Conservation (phyloP, 2,797 vertebrate species). For the Periophthalmus magnuspinnatus region DNA sequence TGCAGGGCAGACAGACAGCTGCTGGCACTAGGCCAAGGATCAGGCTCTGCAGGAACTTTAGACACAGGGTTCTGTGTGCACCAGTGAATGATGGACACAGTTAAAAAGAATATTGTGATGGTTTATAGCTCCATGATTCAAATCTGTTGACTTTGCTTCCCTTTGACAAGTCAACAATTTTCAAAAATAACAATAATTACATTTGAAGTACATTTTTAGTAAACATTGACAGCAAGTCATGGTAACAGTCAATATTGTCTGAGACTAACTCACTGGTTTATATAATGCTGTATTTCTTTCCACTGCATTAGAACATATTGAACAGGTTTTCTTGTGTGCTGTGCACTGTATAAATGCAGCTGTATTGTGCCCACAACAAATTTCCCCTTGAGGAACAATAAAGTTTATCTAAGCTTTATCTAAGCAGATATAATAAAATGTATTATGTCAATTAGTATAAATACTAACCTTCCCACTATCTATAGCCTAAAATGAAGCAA, state of each 20-base stretch:
- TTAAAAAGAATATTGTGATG: conserved; percentile 17
- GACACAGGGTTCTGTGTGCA: conserved; percentile 32
- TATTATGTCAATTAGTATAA: background rate
- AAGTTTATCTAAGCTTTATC: background rate
- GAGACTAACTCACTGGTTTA: too few species aligned
- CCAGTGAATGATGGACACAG: conserved; percentile 37
- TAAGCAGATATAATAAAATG: background rate
- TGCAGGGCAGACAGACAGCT: conserved; percentile 41
- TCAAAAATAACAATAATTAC: background rate
- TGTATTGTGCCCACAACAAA: too few species aligned
- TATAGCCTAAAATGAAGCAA: background rate
- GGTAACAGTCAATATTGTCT: background rate
- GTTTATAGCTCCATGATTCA: background rate
- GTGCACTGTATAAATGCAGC: too few species aligned
- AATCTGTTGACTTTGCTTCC: background rate
- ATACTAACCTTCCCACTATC: too few species aligned
- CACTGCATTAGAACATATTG: too few species aligned
- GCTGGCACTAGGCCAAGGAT: conserved; percentile 46
- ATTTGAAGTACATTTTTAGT: background rate
- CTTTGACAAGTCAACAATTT: background rate
- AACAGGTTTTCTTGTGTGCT: too few species aligned
- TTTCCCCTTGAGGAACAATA: background rate
- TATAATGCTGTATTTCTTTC: too few species aligned
- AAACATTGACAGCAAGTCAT: background rate
- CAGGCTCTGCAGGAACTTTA: conserved; percentile 27